Evolutionary conservation across 2,797 vertebrate species (phyloP).

Genomic region (Pogonophryne albipinna): DNA sequence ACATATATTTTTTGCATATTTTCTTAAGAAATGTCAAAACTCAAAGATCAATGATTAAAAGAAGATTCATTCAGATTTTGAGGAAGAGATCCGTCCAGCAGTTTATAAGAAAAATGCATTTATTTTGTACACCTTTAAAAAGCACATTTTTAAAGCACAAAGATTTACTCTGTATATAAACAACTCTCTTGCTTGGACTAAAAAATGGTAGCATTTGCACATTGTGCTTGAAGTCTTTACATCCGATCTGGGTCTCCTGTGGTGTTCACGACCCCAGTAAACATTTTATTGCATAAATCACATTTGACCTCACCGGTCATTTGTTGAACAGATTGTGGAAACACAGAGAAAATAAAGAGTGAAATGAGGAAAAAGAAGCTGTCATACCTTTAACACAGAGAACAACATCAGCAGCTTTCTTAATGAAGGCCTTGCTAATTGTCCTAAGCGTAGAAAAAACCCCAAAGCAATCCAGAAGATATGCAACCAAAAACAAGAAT

Average conservation of each 20-base stretch:
- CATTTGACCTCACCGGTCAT: slow-evolving; percentile 86
- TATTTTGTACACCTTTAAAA: slow-evolving; percentile 94
- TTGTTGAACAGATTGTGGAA: slow-evolving; percentile 74
- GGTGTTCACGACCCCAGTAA: slow-evolving; percentile 87
- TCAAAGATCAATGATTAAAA: not conserved
- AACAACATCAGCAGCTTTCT: slow-evolving; percentile 88
- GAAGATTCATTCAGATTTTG: no score
- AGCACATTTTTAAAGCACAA: slow-evolving; percentile 94
- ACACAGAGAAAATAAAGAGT: slow-evolving; percentile 34
- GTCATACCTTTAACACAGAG: slow-evolving; percentile 70
- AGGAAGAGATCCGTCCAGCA: slow-evolving; percentile 22
- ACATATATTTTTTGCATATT: not conserved
- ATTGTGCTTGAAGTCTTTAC: slow-evolving; percentile 97
- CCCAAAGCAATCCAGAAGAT: slow-evolving; percentile 55
- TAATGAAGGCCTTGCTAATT: slow-evolving; percentile 79
- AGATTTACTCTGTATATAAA: slow-evolving; percentile 92
- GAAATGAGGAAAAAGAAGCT: slow-evolving; percentile 40
- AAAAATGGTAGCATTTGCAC: slow-evolving; percentile 95
- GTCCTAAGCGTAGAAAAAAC: slow-evolving; percentile 58
- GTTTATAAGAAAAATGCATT: slow-evolving; percentile 87
- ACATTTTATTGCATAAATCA: slow-evolving; percentile 99
- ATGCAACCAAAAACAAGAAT: slow-evolving; percentile 49
- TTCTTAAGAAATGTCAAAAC: not conserved
- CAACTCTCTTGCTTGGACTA: slow-evolving; percentile 86
- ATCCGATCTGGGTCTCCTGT: slow-evolving; percentile 87